Evolutionary conservation across 2,797 vertebrate species (phyloP).

Genomic region (Cichlasoma orientale): DNA sequence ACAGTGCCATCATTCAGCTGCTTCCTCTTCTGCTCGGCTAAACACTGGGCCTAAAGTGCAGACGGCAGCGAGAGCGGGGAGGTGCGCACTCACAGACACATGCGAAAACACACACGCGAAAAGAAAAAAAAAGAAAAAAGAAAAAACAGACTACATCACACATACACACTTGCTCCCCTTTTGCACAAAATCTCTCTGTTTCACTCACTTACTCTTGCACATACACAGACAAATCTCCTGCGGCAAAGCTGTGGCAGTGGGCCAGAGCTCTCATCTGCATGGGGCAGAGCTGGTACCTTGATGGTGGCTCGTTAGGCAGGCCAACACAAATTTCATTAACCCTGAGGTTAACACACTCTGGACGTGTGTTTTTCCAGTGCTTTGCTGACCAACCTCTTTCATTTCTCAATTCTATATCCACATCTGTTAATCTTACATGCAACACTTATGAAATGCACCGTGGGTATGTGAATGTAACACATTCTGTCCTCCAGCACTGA

Average conservation of each 20-base stretch:
- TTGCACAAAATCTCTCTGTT: conserved; percentile 43
- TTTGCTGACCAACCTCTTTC: neutral
- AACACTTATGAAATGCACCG: conserved; percentile 12
- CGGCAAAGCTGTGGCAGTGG: conserved; percentile 52
- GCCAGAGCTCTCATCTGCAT: conserved; percentile 70
- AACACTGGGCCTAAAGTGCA: conserved; percentile 72
- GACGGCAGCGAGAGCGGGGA: conserved; percentile 49
- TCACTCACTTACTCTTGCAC: conserved; percentile 21
- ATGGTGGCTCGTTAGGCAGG: conserved; percentile 67
- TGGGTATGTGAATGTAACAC: conserved; percentile 18
- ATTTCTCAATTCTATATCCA: neutral
- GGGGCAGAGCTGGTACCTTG: conserved; percentile 61
- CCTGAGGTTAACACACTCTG: conserved; percentile 62
- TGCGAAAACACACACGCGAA: neutral
- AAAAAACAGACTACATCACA: conserved; percentile 19
- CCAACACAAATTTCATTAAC: conserved; percentile 76
- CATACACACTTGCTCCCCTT: conserved; percentile 23
- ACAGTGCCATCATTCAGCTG: conserved; percentile 77
- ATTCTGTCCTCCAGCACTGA: neutral
- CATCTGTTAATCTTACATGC: conserved; percentile 22
- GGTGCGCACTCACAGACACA: conserved; percentile 34
- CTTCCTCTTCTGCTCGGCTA: conserved; percentile 70
- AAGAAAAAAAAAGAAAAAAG: neutral
- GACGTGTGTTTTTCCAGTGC: conserved; percentile 22
- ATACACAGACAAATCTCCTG: conserved; percentile 47